Conservation (phyloP, 2,113 vertebrate genomes). For the Aythya baeri region DNA sequence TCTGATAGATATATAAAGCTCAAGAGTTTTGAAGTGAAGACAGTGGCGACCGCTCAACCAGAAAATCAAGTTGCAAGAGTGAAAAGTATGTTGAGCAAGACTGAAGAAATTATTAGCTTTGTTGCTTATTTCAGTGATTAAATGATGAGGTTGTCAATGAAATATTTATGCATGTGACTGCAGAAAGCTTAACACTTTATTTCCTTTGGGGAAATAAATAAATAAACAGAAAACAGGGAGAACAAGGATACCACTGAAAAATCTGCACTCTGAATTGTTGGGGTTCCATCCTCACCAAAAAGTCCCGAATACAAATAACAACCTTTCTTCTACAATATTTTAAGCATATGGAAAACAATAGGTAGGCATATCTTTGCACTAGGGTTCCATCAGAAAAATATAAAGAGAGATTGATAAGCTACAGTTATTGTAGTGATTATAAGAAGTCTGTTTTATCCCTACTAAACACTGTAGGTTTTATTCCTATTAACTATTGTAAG, state of each 20-base stretch:
- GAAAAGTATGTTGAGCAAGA: not conserved
- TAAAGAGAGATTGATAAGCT: not conserved
- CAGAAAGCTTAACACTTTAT: not conserved
- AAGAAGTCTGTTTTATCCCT: not conserved
- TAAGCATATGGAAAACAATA: not conserved
- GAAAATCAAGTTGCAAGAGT: not conserved
- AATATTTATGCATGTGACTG: not conserved
- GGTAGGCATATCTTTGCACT: not conserved
- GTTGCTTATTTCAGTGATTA: not conserved
- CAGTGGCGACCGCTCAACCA: not conserved
- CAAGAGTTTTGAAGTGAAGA: not conserved
- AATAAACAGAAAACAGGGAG: not conserved
- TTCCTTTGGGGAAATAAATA: not conserved
- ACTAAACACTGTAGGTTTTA: not conserved
- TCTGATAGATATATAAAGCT: not conserved
- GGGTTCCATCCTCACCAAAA: not conserved
- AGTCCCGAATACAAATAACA: not conserved
- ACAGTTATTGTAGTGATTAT: not conserved
- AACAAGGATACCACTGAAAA: not conserved
- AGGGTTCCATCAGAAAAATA: not conserved
- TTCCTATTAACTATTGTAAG: not conserved
- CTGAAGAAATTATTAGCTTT: not conserved
- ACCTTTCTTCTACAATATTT: not conserved
- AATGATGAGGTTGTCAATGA: not conserved
- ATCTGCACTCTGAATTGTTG: not conserved